A percentile compares a stretch with the other conserved stretches of the same genome.
Conservation (phyloP, 2,113 vertebrate genomes). For the Hypanus sabinus region DNA sequence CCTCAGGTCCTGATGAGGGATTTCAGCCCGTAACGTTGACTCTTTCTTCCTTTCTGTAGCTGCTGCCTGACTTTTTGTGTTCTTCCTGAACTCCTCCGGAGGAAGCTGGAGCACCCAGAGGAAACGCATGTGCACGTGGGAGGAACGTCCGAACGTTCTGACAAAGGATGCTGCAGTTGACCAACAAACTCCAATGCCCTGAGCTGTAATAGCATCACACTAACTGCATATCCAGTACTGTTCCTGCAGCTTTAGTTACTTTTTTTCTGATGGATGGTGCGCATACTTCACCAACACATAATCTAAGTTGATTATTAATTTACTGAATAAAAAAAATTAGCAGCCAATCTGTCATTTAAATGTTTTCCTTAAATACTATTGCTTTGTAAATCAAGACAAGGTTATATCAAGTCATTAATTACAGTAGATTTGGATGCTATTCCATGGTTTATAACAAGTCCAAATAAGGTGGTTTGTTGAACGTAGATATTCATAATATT, state of each 20-base stretch:
- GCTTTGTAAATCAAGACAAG: background rate
- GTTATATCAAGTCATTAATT: slow-evolving; percentile 6
- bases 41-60: no score
- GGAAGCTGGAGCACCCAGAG: no score
- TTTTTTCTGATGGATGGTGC: background rate
- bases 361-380: background rate
- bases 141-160: no score
- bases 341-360: background rate
- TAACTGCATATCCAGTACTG: no score
- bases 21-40: no score
- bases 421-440: background rate
- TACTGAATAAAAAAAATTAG: background rate
- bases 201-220: no score
- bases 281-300: background rate
- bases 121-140: no score
- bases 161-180: no score
- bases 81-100: no score
- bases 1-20: no score
- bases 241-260: background rate
- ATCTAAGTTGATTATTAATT: background rate
- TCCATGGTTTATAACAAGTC: background rate
- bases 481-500: background rate
- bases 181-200: no score
- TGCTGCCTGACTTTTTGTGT: no score
- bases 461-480: background rate